Evolutionary conservation across 2,797 vertebrate genomes (phyloP).

Genomic region (Arrhamphus sclerolepis): DNA sequence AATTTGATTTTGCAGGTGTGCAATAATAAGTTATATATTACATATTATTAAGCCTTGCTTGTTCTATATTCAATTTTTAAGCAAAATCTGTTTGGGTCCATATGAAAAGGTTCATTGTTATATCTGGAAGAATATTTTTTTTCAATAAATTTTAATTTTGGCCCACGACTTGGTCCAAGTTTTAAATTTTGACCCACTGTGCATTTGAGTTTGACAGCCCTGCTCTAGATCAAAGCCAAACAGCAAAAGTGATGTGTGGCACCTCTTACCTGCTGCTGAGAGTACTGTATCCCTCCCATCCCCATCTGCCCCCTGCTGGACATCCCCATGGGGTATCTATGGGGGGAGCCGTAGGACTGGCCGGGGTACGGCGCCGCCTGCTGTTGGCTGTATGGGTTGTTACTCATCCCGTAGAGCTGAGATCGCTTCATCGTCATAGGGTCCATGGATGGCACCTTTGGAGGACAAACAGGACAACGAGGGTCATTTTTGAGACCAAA

Average conservation of each 20-base stretch:
- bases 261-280: conserved; percentile 89
- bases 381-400: conserved; percentile 87
- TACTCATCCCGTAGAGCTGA: conserved; percentile 88
- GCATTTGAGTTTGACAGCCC: background rate
- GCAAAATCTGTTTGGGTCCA: no score
- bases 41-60: no score
- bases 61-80: no score
- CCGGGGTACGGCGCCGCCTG: conserved; percentile 87
- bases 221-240: background rate
- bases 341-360: conserved; percentile 86
- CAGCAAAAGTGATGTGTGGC: background rate
- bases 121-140: background rate
- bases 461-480: conserved; percentile 19
- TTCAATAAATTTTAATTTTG: no score
- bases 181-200: no score
- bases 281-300: conserved; percentile 91
- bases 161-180: no score
- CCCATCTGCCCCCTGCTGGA: conserved; percentile 85
- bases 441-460: conserved; percentile 88
- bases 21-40: no score
- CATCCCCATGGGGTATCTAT: conserved; percentile 90
- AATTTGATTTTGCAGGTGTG: no score
- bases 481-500: no score
- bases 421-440: conserved; percentile 93
- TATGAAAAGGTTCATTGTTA: background rate